phyloP scores from a whole-genome alignment of 2,797 vertebrate genomes.

The Emydoidea blandingii region DNA sequence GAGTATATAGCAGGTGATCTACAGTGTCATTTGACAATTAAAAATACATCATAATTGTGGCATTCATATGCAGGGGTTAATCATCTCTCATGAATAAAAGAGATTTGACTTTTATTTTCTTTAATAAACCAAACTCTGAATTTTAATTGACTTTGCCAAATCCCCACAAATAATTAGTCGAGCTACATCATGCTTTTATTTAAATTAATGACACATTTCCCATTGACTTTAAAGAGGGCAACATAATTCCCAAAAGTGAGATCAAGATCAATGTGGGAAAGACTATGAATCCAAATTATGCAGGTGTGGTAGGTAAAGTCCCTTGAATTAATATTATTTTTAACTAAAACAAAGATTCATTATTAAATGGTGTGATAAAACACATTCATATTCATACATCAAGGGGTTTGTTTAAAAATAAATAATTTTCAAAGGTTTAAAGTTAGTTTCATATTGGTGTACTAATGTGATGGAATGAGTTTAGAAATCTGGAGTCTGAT shows the following conservation, averaged over 20 bases:
- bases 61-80: constrained; percentile 17
- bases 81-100: not conserved
- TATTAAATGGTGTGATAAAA: not conserved
- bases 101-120: not conserved
- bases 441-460: not conserved
- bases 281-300: not conserved
- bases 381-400: not conserved
- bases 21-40: constrained; percentile 29
- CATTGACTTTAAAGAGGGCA: not conserved
- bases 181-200: not conserved
- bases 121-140: not conserved
- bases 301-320: not conserved
- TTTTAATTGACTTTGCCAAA: constrained; percentile 7
- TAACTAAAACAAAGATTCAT: not conserved
- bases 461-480: not conserved
- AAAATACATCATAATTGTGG: constrained; percentile 4
- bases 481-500: not conserved
- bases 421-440: not conserved
- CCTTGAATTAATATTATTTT: not conserved
- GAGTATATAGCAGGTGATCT: constrained; percentile 1
- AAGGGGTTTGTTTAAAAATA: not conserved
- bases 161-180: constrained; percentile 5
- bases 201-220: not conserved
- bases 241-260: constrained; percentile 3
- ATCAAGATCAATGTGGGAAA: not conserved